Evolutionary conservation across 2,888 invertebrate species (phyloP).

Genomic region (Tinea semifulvella): DNA sequence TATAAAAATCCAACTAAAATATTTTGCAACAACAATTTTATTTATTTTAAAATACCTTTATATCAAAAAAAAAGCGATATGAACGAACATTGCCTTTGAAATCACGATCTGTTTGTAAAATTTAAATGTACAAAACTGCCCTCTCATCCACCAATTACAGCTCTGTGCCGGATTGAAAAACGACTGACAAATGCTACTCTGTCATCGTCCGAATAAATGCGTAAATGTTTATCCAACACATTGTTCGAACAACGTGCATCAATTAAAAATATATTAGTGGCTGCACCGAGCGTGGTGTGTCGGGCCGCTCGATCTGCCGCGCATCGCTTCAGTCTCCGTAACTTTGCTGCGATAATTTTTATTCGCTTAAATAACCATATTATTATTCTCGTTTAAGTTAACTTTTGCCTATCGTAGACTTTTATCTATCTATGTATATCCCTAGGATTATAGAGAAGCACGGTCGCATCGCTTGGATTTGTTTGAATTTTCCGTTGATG

Average conservation of each 20-base stretch:
- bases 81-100: conserved; percentile 3
- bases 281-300: conserved; percentile 40
- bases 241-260: conserved; percentile 46
- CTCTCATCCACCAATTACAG: conserved; percentile 60
- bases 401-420: conserved; percentile 37
- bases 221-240: conserved; percentile 59
- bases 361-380: conserved; percentile 45
- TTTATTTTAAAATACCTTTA: background rate
- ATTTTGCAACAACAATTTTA: background rate
- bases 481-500: background rate
- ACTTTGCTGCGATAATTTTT: conserved; percentile 32
- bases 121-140: conserved; percentile 25
- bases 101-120: conserved; percentile 11
- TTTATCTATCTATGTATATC: no score
- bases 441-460: background rate
- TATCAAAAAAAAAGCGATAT: background rate
- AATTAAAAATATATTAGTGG: conserved; percentile 62
- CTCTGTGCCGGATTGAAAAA: conserved; percentile 38
- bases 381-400: conserved; percentile 46
- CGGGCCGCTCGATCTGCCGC: conserved; percentile 4
- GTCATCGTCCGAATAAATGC: conserved; percentile 45
- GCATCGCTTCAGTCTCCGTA: conserved; percentile 22
- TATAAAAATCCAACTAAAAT: background rate
- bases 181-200: conserved; percentile 41
- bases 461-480: background rate